Conservation (phyloP, 2,797 vertebrate species). For the Hemitrygon akajei region DNA sequence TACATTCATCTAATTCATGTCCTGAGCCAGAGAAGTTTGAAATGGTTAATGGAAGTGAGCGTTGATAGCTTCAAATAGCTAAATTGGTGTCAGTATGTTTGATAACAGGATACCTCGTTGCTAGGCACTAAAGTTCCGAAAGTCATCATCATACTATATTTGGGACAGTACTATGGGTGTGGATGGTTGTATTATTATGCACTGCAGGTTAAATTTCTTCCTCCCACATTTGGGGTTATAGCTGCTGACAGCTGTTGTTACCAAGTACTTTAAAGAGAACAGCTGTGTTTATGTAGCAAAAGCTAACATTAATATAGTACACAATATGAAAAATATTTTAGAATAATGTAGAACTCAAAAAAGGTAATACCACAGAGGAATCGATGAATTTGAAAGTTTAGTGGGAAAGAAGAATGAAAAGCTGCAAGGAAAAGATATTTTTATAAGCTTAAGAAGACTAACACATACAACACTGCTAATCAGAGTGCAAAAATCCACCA, state of each 20-base stretch:
- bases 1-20: background rate
- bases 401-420: background rate
- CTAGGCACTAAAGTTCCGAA: slow-evolving; percentile 6
- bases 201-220: slow-evolving; percentile 21
- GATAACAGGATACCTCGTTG: slow-evolving; percentile 4
- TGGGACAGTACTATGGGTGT: background rate
- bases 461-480: background rate
- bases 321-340: background rate
- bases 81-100: background rate
- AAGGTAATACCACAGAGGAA: background rate
- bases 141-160: slow-evolving; percentile 11
- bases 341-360: background rate
- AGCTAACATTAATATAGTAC: background rate
- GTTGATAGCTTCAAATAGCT: background rate
- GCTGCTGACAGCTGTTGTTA: slow-evolving; percentile 9
- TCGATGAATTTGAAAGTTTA: background rate
- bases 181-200: background rate
- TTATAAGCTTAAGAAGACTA: background rate
- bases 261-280: background rate
- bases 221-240: background rate
- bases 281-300: background rate
- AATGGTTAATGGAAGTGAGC: background rate
- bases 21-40: background rate
- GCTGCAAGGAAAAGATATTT: background rate
- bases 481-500: background rate